These are phyloP conservation scores for Brachionichthys hirsutus DNA, from an alignment of 2,113 vertebrate species.

Conservation along the genomic window DNA sequence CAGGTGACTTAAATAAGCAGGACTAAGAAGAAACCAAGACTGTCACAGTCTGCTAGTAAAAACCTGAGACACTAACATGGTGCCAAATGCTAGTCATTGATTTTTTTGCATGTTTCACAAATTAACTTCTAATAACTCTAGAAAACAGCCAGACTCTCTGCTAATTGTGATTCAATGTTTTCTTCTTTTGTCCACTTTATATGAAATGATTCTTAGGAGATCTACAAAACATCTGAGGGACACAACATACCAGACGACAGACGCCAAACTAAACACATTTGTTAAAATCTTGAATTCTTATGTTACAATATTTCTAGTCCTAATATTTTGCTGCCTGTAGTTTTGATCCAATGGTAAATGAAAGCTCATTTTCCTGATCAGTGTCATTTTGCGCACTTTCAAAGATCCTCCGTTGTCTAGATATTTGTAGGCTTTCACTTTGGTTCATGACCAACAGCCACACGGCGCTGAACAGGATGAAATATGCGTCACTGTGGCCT, in stretches of 20 bases:
- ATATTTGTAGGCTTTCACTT: background rate
- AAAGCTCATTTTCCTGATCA: too few species aligned
- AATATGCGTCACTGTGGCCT: background rate
- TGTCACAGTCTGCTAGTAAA: conserved; percentile 8
- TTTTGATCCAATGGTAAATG: background rate
- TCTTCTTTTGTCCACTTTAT: too few species aligned
- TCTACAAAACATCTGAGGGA: background rate
- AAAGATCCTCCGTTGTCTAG: too few species aligned
- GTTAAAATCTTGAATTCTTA: conserved; percentile 8
- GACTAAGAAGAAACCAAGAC: background rate
- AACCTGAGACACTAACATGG: conserved; percentile 31
- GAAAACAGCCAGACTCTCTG: background rate
- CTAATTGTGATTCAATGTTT: background rate
- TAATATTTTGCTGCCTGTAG: background rate
- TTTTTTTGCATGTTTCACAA: background rate
- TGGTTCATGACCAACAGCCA: background rate
- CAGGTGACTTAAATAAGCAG: background rate
- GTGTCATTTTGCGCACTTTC: too few species aligned
- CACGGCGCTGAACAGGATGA: background rate
- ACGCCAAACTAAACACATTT: background rate
- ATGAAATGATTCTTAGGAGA: background rate
- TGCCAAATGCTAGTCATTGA: conserved; percentile 3
- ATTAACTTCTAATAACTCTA: background rate
- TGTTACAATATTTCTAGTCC: background rate
- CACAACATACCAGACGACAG: too few species aligned